Base-by-base conservation (phyloP, 2,113 vertebrate species). In the Platycercus adscitus region DNA sequence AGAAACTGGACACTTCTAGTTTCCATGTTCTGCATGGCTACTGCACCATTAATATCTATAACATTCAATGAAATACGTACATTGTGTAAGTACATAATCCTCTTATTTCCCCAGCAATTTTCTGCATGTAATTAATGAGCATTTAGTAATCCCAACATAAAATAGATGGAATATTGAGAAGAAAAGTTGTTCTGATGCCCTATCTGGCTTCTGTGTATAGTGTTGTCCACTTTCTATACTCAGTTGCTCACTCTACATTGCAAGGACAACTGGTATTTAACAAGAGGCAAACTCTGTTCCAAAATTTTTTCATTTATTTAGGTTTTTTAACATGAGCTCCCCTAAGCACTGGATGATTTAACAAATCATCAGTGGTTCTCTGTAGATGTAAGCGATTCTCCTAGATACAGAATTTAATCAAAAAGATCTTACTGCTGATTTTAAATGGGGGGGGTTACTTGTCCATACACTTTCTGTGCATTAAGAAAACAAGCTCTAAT, bases 321-420 rank as follows among this genome's bases (percentile, higher is more conserved):
- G 13, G 1, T 39, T 89, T 93, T 93, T 80, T 93, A 7, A 63
- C 11, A 3, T 56, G 46, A 86, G 64, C 91, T 87, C 24, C 41
- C 60, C 53, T 81, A 93, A 90, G 73, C 56, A 76, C 28, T 73
- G 65, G 31, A 90, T n/a, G 66, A 95, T 65, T 49, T 65, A 95
- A 78, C 33, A 79, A 96, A 93, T 81, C 56, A 84, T 89, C 76
- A 80, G 15, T 43, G 26, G 21, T 53, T 96, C 68, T 88, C 85
- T 50, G 58, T 61, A 56, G 56, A 84, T 56, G 10, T 29, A 78
- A 92, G 66, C 58, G 50, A 86, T 84, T 76, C 86, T 92, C 29
- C 63, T 31, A 93, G 81, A 76, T 35, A 66, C 0, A 8, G 60
- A 86, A 88, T 84, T 92, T 81, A 89, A 92, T 89, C 46, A 81